phyloP scores from a whole-genome alignment of 1,140 invertebrate genomes.

The Heliothis subflexa region DNA sequence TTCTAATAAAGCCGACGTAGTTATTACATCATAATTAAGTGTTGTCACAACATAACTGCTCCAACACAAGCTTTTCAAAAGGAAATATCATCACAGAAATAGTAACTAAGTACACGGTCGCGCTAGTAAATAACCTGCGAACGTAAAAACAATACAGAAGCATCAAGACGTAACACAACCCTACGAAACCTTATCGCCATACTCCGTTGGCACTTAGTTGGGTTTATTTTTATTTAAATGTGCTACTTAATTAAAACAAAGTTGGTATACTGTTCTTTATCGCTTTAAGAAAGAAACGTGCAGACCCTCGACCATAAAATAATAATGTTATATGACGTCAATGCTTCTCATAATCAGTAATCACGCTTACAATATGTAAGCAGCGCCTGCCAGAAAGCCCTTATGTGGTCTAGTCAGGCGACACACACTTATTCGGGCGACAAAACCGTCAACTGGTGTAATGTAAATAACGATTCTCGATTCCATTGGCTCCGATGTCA shows the following conservation, averaged over 20 bases:
- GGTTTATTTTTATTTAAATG: slow-evolving; percentile 36
- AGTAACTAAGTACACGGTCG: neutral
- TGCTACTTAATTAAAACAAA: slow-evolving; percentile 7
- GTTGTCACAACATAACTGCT: neutral
- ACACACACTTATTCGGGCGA: slow-evolving; percentile 8
- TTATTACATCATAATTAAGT: neutral
- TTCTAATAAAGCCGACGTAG: neutral
- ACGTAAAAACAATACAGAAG: slow-evolving; percentile 27
- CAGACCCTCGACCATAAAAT: slow-evolving; percentile 19
- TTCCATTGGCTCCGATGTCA: slow-evolving; percentile 27
- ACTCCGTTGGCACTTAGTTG: slow-evolving; percentile 18
- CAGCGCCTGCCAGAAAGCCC: slow-evolving; percentile 10
- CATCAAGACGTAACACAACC: slow-evolving; percentile 32
- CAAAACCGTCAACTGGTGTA: slow-evolving; percentile 6
- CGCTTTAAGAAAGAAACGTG: slow-evolving; percentile 1
- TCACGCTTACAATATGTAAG: slow-evolving; percentile 35
- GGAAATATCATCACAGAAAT: neutral
- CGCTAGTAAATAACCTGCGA: slow-evolving; percentile 18
- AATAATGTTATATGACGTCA: slow-evolving; percentile 34
- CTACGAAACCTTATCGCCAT: slow-evolving; percentile 41
- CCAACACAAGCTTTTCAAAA: neutral
- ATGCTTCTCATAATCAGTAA: slow-evolving; percentile 42
- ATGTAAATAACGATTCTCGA: slow-evolving; percentile 43
- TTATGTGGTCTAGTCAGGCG: slow-evolving; percentile 32
- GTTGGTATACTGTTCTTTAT: slow-evolving; percentile 21